Evolutionary conservation across 2,888 invertebrate species (phyloP).

Genomic region (Microplitis manilae): DNA sequence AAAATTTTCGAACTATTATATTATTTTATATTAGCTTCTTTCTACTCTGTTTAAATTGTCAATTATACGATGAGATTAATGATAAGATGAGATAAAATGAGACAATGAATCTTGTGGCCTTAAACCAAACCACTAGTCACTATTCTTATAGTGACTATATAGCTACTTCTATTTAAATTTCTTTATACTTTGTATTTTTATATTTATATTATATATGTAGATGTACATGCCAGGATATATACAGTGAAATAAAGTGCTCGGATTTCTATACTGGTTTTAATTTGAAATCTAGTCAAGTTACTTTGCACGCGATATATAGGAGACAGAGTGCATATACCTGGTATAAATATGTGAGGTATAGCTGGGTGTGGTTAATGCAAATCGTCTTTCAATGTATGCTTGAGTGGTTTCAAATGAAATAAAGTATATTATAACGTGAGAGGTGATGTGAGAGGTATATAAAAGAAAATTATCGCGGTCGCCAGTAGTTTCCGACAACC

Average conservation of each 20-base stretch:
- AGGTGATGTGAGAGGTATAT: slow-evolving; percentile 4
- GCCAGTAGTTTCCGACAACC: slow-evolving; percentile 2
- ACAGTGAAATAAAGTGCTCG: slow-evolving; percentile 21
- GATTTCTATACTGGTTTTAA: slow-evolving; percentile 28
- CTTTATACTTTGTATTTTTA: no score
- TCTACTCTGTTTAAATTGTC: neutral
- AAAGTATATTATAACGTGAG: neutral
- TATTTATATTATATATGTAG: no score
- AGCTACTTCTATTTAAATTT: no score
- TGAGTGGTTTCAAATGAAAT: slow-evolving; percentile 60
- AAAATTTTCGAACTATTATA: no score
- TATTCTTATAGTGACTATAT: no score
- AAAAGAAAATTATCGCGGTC: slow-evolving; percentile 5
- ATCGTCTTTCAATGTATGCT: slow-evolving; percentile 62
- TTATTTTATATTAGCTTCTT: no score
- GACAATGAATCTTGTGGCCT: slow-evolving; percentile 50
- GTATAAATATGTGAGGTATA: slow-evolving; percentile 22
- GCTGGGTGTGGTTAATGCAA: slow-evolving; percentile 59
- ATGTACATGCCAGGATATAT: no score
- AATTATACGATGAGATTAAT: slow-evolving; percentile 30
- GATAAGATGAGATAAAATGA: slow-evolving; percentile 38
- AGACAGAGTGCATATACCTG: slow-evolving; percentile 22
- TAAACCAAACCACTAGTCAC: slow-evolving; percentile 49
- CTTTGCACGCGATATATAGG: slow-evolving; percentile 21
- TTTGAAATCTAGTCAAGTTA: slow-evolving; percentile 28